Evolutionary conservation across 2,797 vertebrate species (phyloP), one percentile per base, ranked within the genome.

Genomic region (Parauchenoglanis ngamensis): DNA sequence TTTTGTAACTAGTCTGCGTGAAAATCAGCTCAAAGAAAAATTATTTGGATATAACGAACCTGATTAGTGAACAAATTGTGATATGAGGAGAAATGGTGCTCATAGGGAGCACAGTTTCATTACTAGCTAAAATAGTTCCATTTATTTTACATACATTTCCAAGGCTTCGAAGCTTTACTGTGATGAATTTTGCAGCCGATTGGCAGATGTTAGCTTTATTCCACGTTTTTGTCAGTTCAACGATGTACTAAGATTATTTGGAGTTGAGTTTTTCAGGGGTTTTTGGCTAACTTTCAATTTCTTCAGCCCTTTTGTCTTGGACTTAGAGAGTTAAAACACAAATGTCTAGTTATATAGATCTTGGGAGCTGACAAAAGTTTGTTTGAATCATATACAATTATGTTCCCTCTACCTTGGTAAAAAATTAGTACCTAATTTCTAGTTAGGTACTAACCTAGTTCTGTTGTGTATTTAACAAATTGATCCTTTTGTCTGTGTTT

Each of bases 71-170:
- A 59, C 23, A 65, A 25, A 49, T 79, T 35, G 19, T 59, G 54
- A 35, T 23, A 68, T 35, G 52, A 44, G 44, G 31, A 73, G 21
- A 28, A 17, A 28, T 4, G 54, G 44, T 15, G 8, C 35, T 73
- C 49, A 44, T 61, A 23, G 21, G 31, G 77, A 59, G 4, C 35
- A 13, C 17, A n/a, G 31, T n/a, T 81, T 81, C 63, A 65, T 81
- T 12, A 49, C 15, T 63, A 17, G 25, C 7, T 81, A 65, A 28
- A 63, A n/a, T 28, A 65, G 7, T 17, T 81, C 35, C 13, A 81
- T 63, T 46, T n/a, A n/a, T 73, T 57, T 84, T 73, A 21, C 40
- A 49, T 28, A 82, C 40, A 23, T 82, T 52, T 67, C 61, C n/a
- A 52, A 82, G 61, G 4, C 19, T 35, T 25, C 35, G 28, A 17